Conservation (phyloP, 2,888 invertebrate genomes). For the Hoplodrina ambigua region DNA sequence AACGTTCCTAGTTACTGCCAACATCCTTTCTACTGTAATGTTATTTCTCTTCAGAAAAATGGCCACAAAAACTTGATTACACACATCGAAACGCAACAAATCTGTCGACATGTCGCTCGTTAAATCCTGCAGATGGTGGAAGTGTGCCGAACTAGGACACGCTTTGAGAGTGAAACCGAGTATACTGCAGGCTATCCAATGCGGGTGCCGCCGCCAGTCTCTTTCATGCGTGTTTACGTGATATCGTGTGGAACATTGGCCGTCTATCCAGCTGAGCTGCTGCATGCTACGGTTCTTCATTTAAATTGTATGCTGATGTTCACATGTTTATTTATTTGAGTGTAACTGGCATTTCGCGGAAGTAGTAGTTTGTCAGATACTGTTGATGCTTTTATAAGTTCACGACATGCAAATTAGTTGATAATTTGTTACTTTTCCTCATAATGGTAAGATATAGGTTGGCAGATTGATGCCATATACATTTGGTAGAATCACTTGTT, state of each 20-base stretch:
- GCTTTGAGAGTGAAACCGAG: constrained; percentile 70
- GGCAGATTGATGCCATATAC: constrained; percentile 14
- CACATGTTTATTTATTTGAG: constrained; percentile 36
- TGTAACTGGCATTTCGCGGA: constrained; percentile 14
- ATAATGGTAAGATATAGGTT: constrained; percentile 2
- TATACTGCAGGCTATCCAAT: constrained; percentile 61
- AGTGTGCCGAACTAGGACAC: constrained; percentile 64
- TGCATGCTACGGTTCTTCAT: constrained; percentile 41
- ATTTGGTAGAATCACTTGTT: constrained; percentile 24
- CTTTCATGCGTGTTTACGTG: constrained; percentile 62
- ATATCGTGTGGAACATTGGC: constrained; percentile 42
- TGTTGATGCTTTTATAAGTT: neutral
- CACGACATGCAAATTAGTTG: constrained; percentile 5
- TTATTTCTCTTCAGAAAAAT: neutral
- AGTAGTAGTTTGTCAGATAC: neutral
- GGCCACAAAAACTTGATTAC: constrained; percentile 22
- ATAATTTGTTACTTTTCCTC: constrained; percentile 21
- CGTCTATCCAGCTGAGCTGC: constrained; percentile 23
- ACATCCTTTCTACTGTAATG: constrained; percentile 3
- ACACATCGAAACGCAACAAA: constrained; percentile 43
- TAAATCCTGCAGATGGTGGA: constrained; percentile 57
- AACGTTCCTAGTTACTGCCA: neutral
- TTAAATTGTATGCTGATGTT: constrained; percentile 44
- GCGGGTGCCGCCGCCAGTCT: constrained; percentile 58
- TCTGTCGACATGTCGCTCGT: constrained; percentile 52